phyloP scores from a whole-genome alignment of 2,888 invertebrate species.

The Athalia rosae region DNA sequence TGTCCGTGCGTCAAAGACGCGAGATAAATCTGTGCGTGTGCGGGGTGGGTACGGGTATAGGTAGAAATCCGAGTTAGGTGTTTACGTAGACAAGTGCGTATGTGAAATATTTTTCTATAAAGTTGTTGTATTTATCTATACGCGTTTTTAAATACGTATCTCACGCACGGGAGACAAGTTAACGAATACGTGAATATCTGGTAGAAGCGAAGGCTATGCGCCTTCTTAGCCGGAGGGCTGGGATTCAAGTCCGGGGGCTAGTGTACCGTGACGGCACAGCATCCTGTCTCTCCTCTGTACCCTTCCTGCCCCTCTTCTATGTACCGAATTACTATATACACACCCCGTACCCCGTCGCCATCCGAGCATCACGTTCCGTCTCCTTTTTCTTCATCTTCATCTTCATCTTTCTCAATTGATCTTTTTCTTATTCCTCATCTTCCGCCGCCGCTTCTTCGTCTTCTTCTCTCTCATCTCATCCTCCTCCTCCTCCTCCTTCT shows the following conservation, averaged over 20 bases:
- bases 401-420: conserved; percentile 43
- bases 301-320: conserved; percentile 12
- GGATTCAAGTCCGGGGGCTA: conserved; percentile 66
- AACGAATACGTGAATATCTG: conserved; percentile 23
- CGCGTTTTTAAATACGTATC: background rate
- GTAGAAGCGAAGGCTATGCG: conserved; percentile 48
- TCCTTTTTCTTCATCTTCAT: conserved; percentile 25
- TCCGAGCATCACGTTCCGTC: conserved; percentile 2
- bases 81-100: background rate
- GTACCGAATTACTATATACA: too few species aligned
- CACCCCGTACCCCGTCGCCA: background rate
- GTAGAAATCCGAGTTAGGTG: background rate
- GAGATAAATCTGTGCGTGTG: too few species aligned
- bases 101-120: background rate
- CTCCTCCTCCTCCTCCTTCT: too few species aligned
- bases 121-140: background rate
- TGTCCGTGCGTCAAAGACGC: too few species aligned
- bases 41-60: background rate
- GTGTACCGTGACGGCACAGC: conserved; percentile 67
- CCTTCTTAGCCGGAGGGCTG: conserved; percentile 61
- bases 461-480: background rate
- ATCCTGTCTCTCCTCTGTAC: conserved; percentile 43
- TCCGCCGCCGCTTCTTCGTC: background rate
- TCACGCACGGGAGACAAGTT: background rate
- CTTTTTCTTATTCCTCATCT: conserved; percentile 22